phyloP scores from a whole-genome alignment of 2,888 invertebrate genomes.

The Agriotes lineatus region DNA sequence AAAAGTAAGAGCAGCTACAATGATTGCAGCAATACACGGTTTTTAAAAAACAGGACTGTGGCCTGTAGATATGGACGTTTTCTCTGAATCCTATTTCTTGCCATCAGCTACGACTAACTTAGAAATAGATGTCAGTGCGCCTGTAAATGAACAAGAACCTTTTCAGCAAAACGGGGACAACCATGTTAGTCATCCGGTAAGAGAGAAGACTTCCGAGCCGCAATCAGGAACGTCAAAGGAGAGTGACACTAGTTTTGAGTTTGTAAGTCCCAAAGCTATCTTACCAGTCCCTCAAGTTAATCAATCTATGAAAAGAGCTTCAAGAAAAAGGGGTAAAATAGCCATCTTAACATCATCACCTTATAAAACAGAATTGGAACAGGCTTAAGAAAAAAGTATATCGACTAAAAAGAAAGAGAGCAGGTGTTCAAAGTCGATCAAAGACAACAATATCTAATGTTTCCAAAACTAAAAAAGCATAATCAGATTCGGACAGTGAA shows the following conservation, averaged over 20 bases:
- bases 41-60: not conserved
- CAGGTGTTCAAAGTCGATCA: no score
- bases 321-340: not conserved
- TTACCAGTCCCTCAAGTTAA: not conserved
- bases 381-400: not conserved
- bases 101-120: not conserved
- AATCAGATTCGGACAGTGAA: no score
- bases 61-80: not conserved
- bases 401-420: no score
- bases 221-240: not conserved
- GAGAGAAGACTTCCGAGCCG: not conserved
- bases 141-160: not conserved
- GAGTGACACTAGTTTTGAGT: no score
- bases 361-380: not conserved
- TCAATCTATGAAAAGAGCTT: not conserved
- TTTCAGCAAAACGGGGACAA: not conserved
- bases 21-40: slow-evolving; percentile 5
- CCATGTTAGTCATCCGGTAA: no score
- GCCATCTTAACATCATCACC: not conserved
- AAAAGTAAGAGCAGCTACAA: slow-evolving; percentile 32
- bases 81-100: slow-evolving; percentile 7
- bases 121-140: not conserved
- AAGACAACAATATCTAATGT: no score
- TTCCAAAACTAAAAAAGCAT: no score
- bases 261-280: not conserved